Conservation (phyloP, 2,797 vertebrate genomes). For the Crocodylus rhombifer region DNA sequence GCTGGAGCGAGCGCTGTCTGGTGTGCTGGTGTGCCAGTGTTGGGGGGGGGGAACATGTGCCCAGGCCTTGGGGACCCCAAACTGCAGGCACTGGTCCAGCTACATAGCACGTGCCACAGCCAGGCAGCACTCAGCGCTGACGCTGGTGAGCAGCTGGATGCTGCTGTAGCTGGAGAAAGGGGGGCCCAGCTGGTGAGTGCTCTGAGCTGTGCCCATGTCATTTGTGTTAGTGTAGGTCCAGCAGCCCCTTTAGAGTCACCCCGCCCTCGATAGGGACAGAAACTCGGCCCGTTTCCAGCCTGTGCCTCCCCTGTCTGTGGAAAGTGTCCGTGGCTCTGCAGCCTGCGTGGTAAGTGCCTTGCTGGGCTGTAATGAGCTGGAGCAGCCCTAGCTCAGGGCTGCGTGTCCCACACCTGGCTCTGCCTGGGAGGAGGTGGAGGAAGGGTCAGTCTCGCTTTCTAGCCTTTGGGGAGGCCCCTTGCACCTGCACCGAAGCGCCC, state of each 20-base stretch:
- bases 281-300: constrained; percentile 49
- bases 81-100: constrained; percentile 79
- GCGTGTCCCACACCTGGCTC: no score
- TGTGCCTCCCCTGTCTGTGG: no score
- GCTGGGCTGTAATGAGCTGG: no score
- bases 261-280: neutral
- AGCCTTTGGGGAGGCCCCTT: neutral
- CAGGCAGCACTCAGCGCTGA: constrained; percentile 89
- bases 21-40: constrained; percentile 71
- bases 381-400: no score
- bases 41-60: no score
- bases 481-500: neutral
- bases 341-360: neutral
- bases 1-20: constrained; percentile 82
- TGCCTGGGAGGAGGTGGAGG: neutral
- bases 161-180: constrained; percentile 83
- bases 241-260: neutral
- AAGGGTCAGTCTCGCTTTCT: neutral
- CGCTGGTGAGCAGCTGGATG: constrained; percentile 87
- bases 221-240: no score
- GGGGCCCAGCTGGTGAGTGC: constrained; percentile 15
- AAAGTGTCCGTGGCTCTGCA: neutral
- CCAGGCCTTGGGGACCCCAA: no score
- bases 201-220: no score
- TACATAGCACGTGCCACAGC: constrained; percentile 85